A percentile compares a stretch with the other conserved stretches of the same genome.
Conservation (phyloP, 1,140 invertebrate species). For the Zaprionus camerounensis region DNA sequence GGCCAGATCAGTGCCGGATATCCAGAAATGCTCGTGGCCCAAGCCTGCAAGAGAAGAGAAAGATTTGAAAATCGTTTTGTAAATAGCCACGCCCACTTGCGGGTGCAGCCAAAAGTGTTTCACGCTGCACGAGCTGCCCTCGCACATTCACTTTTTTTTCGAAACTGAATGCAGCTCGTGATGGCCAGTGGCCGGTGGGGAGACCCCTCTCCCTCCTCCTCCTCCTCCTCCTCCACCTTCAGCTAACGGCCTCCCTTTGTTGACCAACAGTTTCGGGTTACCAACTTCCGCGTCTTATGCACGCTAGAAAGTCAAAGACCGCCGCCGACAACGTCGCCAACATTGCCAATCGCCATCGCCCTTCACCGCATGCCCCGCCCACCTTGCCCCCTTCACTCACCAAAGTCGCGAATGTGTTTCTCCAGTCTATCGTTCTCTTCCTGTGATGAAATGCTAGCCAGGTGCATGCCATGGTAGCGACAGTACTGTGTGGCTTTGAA, state of each 20-base stretch:
- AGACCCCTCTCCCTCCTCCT: not conserved
- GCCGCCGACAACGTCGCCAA: not conserved
- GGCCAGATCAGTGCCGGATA: slow-evolving; percentile 94
- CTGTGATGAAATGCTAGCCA: slow-evolving; percentile 94
- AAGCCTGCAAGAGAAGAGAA: slow-evolving; percentile 86
- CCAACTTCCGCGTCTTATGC: slow-evolving; percentile 80
- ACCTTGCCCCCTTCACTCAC: slow-evolving; percentile 83
- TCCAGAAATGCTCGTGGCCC: slow-evolving; percentile 96
- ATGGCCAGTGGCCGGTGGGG: slow-evolving; percentile 63
- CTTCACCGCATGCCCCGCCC: slow-evolving; percentile 1
- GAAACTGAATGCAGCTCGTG: slow-evolving; percentile 4
- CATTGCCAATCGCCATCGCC: slow-evolving; percentile 12
- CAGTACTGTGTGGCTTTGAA: slow-evolving; percentile 96
- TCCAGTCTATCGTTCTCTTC: slow-evolving; percentile 94
- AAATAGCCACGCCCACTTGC: slow-evolving; percentile 13
- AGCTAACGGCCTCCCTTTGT: slow-evolving; percentile 15
- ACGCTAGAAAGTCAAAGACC: slow-evolving; percentile 65
- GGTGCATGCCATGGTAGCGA: slow-evolving; percentile 95
- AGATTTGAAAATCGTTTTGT: not conserved
- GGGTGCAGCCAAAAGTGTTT: not conserved
- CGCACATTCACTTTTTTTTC: slow-evolving; percentile 38
- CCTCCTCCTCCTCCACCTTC: not conserved
- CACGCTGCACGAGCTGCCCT: slow-evolving; percentile 22
- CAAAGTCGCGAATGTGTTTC: slow-evolving; percentile 92
- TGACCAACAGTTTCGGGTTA: slow-evolving; percentile 66